Percentiles rank a stretch among this genome's conserved stretches.
Evolutionary conservation across 30 jellyfish, hydroid and myxozoan species (phyloP).

Genomic region (Aurelia aurita complex sp. Pacific): DNA sequence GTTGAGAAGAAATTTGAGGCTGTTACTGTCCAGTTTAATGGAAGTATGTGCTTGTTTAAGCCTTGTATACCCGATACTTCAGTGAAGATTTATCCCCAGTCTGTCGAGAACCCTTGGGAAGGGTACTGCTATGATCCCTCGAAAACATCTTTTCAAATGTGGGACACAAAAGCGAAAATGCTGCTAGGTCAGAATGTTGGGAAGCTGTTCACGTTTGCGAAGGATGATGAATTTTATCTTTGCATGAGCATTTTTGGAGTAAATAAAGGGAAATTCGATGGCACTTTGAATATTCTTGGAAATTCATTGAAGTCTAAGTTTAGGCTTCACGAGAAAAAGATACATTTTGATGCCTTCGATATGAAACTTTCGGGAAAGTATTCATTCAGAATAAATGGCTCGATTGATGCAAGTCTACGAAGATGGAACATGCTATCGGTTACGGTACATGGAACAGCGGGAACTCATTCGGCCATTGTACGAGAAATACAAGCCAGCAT

Average conservation of each 20-base stretch:
- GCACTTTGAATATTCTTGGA: conserved; percentile 53
- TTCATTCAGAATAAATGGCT: conserved; percentile 52
- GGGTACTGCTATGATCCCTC: conserved; percentile 81
- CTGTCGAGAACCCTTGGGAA: conserved; percentile 59
- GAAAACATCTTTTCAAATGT: conserved; percentile 76
- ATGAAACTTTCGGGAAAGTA: conserved; percentile 65
- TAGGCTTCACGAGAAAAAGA: conserved; percentile 12
- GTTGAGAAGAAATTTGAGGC: conserved; percentile 39
- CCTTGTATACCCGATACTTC: conserved; percentile 71
- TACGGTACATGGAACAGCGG: conserved; percentile 50
- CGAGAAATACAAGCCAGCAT: conserved; percentile 56
- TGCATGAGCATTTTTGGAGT: conserved; percentile 78
- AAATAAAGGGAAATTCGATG: conserved; percentile 53
- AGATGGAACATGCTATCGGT: conserved; percentile 81
- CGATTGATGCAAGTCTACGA: conserved; percentile 52
- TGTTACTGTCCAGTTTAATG: conserved; percentile 63
- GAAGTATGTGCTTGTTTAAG: conserved; percentile 74
- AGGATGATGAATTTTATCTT: conserved; percentile 45
- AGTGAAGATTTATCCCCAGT: conserved; percentile 54
- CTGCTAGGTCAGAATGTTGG: conserved; percentile 37
- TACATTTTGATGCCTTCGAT: conserved; percentile 8
- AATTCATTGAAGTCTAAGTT: conserved; percentile 15
- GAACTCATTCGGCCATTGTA: conserved; percentile 33
- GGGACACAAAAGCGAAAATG: conserved; percentile 83
- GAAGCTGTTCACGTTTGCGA: conserved; percentile 51